phyloP scores from a whole-genome alignment of 2,113 vertebrate species.

The Nipponia nippon region DNA sequence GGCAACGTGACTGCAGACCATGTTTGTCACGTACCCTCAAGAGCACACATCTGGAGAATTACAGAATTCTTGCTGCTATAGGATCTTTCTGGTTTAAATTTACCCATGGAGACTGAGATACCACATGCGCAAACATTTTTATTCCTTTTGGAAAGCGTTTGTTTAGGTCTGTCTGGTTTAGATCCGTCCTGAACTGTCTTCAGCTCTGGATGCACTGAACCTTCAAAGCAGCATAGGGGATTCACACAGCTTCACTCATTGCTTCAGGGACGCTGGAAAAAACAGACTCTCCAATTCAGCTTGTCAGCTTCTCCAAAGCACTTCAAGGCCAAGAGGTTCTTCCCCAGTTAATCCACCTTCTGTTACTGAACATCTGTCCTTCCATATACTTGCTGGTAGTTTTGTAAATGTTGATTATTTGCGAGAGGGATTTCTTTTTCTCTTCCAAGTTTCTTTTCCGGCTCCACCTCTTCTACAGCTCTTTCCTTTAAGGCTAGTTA shows the following conservation, averaged over 20 bases:
- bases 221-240: background rate
- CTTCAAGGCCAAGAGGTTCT: background rate
- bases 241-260: background rate
- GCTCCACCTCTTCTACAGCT: background rate
- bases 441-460: conserved; percentile 13
- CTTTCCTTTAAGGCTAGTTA: background rate
- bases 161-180: background rate
- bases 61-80: background rate
- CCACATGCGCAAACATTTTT: background rate
- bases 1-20: rapidly evolving
- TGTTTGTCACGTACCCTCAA: background rate
- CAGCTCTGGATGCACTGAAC: background rate
- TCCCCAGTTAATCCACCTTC: background rate
- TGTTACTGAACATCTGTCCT: background rate
- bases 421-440: background rate
- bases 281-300: background rate
- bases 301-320: background rate
- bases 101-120: background rate
- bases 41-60: background rate
- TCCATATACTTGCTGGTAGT: background rate
- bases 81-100: background rate
- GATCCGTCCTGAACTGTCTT: background rate
- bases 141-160: background rate
- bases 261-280: background rate
- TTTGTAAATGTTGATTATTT: background rate